Evolutionary conservation across 2,797 vertebrate genomes (phyloP).

Genomic region (Phalloptychus januarius): DNA sequence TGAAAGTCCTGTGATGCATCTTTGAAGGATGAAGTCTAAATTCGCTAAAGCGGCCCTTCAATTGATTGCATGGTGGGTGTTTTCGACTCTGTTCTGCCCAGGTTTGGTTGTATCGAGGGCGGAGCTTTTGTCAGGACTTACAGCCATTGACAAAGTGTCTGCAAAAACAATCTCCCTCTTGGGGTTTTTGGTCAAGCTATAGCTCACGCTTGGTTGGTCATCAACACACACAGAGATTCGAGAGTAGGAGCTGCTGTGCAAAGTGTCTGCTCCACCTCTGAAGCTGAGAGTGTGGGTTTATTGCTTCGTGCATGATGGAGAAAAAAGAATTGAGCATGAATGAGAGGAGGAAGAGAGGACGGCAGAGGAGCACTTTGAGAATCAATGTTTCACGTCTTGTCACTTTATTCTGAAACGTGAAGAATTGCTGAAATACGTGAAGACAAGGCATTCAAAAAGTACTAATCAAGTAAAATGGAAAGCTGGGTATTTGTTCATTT

Average conservation of each 20-base stretch:
- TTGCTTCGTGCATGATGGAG: slow-evolving; percentile 9
- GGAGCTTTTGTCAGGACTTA: slow-evolving; percentile 24
- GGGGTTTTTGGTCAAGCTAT: slow-evolving; percentile 52
- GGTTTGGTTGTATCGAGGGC: slow-evolving; percentile 22
- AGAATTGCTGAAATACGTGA: slow-evolving; percentile 13
- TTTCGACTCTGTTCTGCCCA: slow-evolving; percentile 22
- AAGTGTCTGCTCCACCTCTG: slow-evolving; percentile 15
- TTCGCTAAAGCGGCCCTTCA: slow-evolving; percentile 13
- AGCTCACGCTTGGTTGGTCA: slow-evolving; percentile 61
- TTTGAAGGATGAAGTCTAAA: slow-evolving; percentile 20
- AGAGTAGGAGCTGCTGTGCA: slow-evolving; percentile 33
- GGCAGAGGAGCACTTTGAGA: slow-evolving; percentile 26
- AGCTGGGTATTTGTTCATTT: background rate
- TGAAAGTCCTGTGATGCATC: slow-evolving; percentile 37
- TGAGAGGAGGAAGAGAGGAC: slow-evolving; percentile 18
- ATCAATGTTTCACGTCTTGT: slow-evolving; percentile 22
- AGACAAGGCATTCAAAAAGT: background rate
- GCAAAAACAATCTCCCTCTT: slow-evolving; percentile 24
- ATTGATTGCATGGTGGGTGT: slow-evolving; percentile 21
- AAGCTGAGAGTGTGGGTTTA: slow-evolving; percentile 10
- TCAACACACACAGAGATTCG: slow-evolving; percentile 46
- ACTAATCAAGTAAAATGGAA: background rate
- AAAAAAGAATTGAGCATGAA: slow-evolving; percentile 16
- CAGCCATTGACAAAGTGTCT: slow-evolving; percentile 20
- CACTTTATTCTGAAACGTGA: background rate